Conservation (phyloP, 2,888 invertebrate genomes). For the Aleiodes alternator region DNA sequence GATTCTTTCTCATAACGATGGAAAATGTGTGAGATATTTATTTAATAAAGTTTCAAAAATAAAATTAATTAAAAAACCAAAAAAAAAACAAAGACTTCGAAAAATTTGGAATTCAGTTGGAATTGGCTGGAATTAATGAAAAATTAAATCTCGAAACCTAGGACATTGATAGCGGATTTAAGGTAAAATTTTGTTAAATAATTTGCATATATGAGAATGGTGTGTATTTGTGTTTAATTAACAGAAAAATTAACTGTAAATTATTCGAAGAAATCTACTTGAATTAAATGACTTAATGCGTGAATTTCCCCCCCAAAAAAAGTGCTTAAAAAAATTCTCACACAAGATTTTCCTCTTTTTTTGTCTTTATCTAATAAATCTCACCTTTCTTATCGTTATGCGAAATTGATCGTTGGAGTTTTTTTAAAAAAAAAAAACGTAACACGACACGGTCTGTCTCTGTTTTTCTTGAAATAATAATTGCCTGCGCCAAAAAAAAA, state of each 20-base stretch:
- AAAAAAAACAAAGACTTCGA: slow-evolving; percentile 39
- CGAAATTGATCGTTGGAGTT: slow-evolving; percentile 32
- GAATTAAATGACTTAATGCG: neutral
- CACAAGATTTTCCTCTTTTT: slow-evolving; percentile 32
- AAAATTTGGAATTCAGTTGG: slow-evolving; percentile 55
- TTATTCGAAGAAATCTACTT: neutral
- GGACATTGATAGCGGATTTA: slow-evolving; percentile 30
- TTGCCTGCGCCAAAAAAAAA: slow-evolving; percentile 12
- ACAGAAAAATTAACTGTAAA: slow-evolving; percentile 43
- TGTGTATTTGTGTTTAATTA: slow-evolving; percentile 49
- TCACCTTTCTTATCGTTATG: slow-evolving; percentile 46
- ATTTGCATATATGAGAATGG: slow-evolving; percentile 45
- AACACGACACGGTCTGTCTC: slow-evolving; percentile 34
- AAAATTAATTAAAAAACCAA: slow-evolving; percentile 33
- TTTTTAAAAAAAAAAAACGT: slow-evolving; percentile 31
- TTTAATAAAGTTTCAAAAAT: slow-evolving; percentile 66
- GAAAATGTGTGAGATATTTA: slow-evolving; percentile 68
- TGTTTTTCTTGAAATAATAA: slow-evolving; percentile 19
- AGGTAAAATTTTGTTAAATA: slow-evolving; percentile 40
- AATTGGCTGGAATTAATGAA: slow-evolving; percentile 1
- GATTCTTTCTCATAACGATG: slow-evolving; percentile 57
- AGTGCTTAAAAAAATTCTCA: slow-evolving; percentile 33
- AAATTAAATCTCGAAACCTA: slow-evolving; percentile 27
- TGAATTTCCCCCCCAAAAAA: neutral
- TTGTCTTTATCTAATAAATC: slow-evolving; percentile 43